Conservation (phyloP, 2,797 vertebrate species). For the Gallinago solitaria region DNA sequence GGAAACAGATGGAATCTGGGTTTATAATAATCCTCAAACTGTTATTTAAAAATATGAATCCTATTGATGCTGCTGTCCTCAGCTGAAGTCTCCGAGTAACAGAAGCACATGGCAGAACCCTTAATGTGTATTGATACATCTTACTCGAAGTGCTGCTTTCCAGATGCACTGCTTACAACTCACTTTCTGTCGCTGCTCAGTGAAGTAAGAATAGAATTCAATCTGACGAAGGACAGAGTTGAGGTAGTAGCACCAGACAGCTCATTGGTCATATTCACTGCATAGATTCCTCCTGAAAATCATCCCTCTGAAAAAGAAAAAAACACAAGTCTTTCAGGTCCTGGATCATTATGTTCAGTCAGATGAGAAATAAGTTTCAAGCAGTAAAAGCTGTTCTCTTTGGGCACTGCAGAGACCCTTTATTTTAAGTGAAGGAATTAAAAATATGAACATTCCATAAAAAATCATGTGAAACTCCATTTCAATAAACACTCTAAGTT, state of each 20-base stretch:
- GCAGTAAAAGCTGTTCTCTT: neutral
- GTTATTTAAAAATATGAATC: neutral
- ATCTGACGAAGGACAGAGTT: neutral
- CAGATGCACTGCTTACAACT: neutral
- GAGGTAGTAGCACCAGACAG: conserved; percentile 6
- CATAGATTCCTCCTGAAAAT: neutral
- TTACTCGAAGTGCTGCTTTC: neutral
- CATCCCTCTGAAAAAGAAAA: conserved; percentile 31
- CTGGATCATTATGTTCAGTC: neutral
- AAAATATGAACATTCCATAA: neutral
- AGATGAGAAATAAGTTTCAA: neutral
- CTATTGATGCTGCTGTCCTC: neutral
- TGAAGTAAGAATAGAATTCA: neutral
- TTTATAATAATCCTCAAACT: conserved; percentile 20
- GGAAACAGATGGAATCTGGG: neutral
- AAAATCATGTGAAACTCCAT: neutral
- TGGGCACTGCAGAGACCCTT: neutral
- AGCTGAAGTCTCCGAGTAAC: neutral
- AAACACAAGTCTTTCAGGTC: neutral
- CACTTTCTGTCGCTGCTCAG: conserved; percentile 12
- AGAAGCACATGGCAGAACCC: neutral
- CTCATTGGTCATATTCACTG: neutral
- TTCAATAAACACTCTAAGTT: neutral
- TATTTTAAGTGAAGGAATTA: neutral
- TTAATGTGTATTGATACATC: neutral